Base-by-base conservation (phyloP, 2,888 invertebrate species). In the Mimumesa dahlbomi region DNA sequence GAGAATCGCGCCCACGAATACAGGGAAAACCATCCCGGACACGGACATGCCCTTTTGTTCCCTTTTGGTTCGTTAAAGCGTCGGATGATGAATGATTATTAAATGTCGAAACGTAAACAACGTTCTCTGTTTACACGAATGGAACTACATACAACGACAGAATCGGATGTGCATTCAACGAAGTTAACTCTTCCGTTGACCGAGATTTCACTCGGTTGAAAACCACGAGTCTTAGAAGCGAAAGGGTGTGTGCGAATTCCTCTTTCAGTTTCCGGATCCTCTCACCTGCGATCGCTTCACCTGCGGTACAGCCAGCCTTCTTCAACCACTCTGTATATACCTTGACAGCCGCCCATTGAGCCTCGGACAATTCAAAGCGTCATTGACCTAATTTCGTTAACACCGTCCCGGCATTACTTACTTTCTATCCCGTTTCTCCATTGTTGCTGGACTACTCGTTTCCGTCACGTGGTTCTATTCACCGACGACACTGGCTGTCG, bases 31-130 rank as follows among this genome's bases (percentile, higher is more conserved):
- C 63, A 59, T 66, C 70, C 74, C 61, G 56, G 46, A 56, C 58
- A 50, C 43, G 42, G 31, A 34, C 34, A n/a, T 34, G 54, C 43
- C 34, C 64, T 59, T 62, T 74, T 74, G 66, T 45, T 52, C 42
- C n/a, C 40, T 63, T 63, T 76, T 63, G 49, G 64, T 73, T 77
- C 81, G 69, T 79, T 75, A 77, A 65, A 52, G 62, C 56, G 43
- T 50, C 56, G 66, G 65, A 73, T 72, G 77, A 80, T 64, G 70
- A 64, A 79, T 75, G 77, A 79, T 77, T 73, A 79, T 77, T 68
- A 72, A 73, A 69, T 73, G 75, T 61, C 58, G 50, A 64, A 63
- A 62, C 59, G 57, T 73, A 75, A 79, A 79, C 77, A 64, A 57
- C 38, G 38, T 61, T 40, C 48, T 56, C 63, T 72, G 70, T 77